Evolutionary conservation across 2,113 vertebrate species (phyloP).

Genomic region (Carlito syrichta): DNA sequence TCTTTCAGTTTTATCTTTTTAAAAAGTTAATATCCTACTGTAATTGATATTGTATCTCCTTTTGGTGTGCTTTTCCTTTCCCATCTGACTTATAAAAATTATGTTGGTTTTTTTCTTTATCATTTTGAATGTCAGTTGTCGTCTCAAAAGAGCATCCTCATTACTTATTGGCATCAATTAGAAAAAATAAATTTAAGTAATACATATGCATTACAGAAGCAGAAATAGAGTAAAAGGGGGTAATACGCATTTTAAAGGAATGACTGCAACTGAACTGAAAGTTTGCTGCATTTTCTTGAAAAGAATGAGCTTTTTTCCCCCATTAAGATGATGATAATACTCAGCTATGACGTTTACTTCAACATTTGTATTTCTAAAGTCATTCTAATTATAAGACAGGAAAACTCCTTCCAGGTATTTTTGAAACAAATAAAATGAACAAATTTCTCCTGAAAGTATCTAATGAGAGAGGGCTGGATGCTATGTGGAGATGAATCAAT

Average conservation of each 20-base stretch:
- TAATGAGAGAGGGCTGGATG: neutral
- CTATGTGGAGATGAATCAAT: neutral
- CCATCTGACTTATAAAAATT: neutral
- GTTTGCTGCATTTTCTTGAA: neutral
- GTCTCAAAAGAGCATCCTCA: neutral
- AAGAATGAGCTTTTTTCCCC: neutral
- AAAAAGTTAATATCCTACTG: neutral
- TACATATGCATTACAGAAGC: neutral
- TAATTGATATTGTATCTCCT: neutral
- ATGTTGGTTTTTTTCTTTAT: neutral
- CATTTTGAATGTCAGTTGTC: conserved; percentile 11
- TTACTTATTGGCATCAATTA: conserved; percentile 30
- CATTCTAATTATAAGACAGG: neutral
- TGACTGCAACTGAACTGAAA: neutral
- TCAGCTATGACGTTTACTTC: neutral
- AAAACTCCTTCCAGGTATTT: neutral
- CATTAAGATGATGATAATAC: neutral
- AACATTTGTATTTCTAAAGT: neutral
- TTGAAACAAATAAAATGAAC: neutral
- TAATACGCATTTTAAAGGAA: neutral
- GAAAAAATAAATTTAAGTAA: neutral
- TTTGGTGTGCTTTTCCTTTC: neutral
- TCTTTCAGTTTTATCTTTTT: neutral
- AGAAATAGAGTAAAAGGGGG: neutral
- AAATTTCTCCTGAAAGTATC: neutral